Percentiles rank a stretch among this genome's conserved stretches.
phyloP scores from a whole-genome alignment of 2,797 vertebrate species.

The Myotis daubentonii region DNA sequence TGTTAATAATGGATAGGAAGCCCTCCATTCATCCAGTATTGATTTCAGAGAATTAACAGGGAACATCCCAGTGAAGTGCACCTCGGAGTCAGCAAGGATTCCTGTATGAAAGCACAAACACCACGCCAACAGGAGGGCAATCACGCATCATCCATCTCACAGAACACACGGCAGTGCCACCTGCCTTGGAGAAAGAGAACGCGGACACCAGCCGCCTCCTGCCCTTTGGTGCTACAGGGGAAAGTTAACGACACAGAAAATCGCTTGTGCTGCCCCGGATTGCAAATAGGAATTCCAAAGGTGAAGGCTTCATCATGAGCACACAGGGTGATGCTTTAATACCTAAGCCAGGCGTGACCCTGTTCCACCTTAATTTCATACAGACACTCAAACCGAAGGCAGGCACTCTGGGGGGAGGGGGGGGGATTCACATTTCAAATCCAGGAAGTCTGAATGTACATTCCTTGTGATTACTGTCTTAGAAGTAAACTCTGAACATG shows the following conservation, averaged over 20 bases:
- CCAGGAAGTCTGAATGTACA: not conserved
- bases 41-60: not conserved
- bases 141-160: rapidly evolving
- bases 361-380: constrained; percentile 24
- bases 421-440: not conserved
- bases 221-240: constrained; percentile 30
- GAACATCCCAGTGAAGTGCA: not conserved
- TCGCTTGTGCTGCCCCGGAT: not conserved
- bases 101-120: not conserved
- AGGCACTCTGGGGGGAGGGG: not conserved
- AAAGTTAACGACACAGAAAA: constrained; percentile 69
- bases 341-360: not conserved
- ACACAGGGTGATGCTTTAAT: constrained; percentile 10
- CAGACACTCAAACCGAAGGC: constrained; percentile 16
- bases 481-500: not conserved
- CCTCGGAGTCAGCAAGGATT: not conserved
- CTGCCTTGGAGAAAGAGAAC: not conserved
- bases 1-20: not conserved
- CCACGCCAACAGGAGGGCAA: not conserved
- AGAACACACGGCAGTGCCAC: not conserved
- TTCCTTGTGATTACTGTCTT: not conserved
- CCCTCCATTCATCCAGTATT: not conserved
- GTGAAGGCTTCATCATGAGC: not conserved
- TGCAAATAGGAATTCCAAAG: not conserved
- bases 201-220: not conserved